A percentile compares a stretch with the other conserved stretches of the same genome.
Conservation (phyloP, 2,888 invertebrate species). For the Tryphoninae sp. region DNA sequence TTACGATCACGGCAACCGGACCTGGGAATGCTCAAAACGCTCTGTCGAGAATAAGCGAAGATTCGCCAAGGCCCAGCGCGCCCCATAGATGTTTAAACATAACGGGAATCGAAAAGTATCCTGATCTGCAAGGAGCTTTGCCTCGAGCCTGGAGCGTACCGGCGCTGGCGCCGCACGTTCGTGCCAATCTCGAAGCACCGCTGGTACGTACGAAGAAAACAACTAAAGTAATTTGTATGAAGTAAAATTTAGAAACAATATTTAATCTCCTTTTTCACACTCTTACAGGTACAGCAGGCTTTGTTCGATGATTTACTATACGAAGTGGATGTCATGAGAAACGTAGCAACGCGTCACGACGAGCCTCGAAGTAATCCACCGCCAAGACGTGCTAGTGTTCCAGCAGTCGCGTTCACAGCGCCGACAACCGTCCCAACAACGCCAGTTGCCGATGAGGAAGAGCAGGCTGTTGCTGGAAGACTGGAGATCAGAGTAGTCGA, state of each 20-base stretch:
- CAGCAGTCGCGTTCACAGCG: constrained; percentile 76
- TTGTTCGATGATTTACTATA: constrained; percentile 92
- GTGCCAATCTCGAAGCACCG: constrained; percentile 89
- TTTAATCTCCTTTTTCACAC: constrained; percentile 10
- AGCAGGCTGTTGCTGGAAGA: constrained; percentile 88
- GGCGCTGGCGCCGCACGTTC: constrained; percentile 83
- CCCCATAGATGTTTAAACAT: constrained; percentile 87
- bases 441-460: constrained; percentile 81
- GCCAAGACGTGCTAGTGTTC: constrained; percentile 78
- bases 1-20: constrained; percentile 37
- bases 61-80: constrained; percentile 79
- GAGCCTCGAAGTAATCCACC: constrained; percentile 72
- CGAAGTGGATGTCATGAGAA: constrained; percentile 91
- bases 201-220: constrained; percentile 78
- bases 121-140: constrained; percentile 86
- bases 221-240: not conserved
- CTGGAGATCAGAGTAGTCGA: constrained; percentile 89
- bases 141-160: constrained; percentile 91
- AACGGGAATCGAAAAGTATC: constrained; percentile 90
- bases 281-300: constrained; percentile 88
- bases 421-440: constrained; percentile 68
- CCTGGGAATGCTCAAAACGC: constrained; percentile 71
- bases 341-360: constrained; percentile 86
- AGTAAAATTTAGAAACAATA: not conserved
- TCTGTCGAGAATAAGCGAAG: constrained; percentile 83